A percentile compares a stretch with the other conserved stretches of the same genome.
Evolutionary conservation across 2,888 invertebrate species (phyloP).

Genomic region (Arctia plantaginis): DNA sequence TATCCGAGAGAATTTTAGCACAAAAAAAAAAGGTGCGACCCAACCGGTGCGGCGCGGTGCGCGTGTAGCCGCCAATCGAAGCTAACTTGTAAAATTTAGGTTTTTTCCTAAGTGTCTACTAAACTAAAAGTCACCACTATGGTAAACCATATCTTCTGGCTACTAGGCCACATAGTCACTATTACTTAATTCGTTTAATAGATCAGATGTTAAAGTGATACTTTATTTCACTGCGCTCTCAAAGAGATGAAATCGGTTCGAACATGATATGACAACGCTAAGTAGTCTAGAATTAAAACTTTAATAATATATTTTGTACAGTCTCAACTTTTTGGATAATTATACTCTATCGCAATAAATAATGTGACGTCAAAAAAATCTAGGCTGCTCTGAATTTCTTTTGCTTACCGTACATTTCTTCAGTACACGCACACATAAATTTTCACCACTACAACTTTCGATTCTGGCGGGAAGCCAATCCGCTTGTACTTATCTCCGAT

Average conservation of each 20-base stretch:
- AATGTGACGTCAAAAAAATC: conserved; percentile 36
- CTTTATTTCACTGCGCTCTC: not conserved
- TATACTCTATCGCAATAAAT: conserved; percentile 28
- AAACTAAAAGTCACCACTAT: no score
- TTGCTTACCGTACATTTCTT: conserved; percentile 62
- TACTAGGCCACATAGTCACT: not conserved
- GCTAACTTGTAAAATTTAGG: no score
- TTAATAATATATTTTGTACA: not conserved
- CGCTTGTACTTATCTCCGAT: conserved; percentile 59
- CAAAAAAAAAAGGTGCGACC: no score
- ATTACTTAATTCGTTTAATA: not conserved
- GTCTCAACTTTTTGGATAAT: conserved; percentile 4
- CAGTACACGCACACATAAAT: conserved; percentile 68
- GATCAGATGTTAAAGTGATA: not conserved
- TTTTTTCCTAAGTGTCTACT: no score
- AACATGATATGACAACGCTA: not conserved
- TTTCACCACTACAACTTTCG: conserved; percentile 72
- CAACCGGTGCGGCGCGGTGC: no score
- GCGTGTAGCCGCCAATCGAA: no score
- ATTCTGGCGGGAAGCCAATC: conserved; percentile 70
- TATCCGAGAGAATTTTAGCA: no score
- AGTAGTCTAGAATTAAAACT: not conserved
- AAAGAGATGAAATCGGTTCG: not conserved
- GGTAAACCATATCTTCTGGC: not conserved
- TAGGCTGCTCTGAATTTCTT: conserved; percentile 44